These are phyloP conservation scores for Spheniscus mendiculus DNA, from an alignment of 2,113 vertebrate genomes.

Conservation along the genomic window DNA sequence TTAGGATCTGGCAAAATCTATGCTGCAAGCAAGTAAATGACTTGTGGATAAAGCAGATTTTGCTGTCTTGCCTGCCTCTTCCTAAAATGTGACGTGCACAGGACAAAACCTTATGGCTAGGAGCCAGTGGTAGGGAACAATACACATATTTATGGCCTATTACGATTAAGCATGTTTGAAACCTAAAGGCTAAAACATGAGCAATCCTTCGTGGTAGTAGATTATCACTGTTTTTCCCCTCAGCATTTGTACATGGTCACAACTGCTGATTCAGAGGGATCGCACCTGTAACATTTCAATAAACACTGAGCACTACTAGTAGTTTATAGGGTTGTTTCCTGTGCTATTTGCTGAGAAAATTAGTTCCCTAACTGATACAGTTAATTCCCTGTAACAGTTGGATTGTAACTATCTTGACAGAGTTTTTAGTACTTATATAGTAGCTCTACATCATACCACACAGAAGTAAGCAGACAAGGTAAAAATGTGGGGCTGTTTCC, in stretches of 20 bases:
- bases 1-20: neutral
- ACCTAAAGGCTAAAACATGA: neutral
- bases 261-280: neutral
- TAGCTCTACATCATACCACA: neutral
- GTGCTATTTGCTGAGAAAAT: neutral
- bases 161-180: neutral
- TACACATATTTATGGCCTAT: neutral
- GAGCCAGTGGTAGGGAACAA: neutral
- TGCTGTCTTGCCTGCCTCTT: neutral
- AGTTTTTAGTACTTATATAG: neutral
- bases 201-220: rapidly evolving
- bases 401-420: neutral
- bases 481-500: neutral
- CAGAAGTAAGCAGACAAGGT: neutral
- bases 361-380: neutral
- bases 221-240: neutral
- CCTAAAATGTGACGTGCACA: neutral
- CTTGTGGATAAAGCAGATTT: neutral
- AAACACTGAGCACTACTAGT: neutral
- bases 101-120: neutral
- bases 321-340: neutral
- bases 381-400: neutral
- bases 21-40: neutral
- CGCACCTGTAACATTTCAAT: neutral
- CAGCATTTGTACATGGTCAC: neutral